Evolutionary conservation across 2,797 vertebrate species (phyloP), one percentile per base, ranked within the genome.

Genomic region (Lemur catta): DNA sequence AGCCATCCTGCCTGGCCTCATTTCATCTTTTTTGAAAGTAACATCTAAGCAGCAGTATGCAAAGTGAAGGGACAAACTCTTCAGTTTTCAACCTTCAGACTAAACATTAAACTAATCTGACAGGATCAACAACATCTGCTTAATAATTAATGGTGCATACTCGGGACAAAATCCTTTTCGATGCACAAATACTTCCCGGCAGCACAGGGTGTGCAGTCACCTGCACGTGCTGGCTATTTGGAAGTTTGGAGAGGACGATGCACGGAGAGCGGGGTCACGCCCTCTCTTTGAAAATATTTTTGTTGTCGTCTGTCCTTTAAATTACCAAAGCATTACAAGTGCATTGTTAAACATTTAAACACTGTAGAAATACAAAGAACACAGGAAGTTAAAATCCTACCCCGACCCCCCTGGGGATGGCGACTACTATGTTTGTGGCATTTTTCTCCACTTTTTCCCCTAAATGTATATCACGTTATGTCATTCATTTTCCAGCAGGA

Each of bases 121-220:
- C 6, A 15, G 85, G 52, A 41, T 9, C 38, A 7, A 71, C 35
- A 52, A 7, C 10, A 22, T 18, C 55, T 79, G 84, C 67, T 93
- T 95, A 96, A 96, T 97, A 69, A 97, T 94, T 95, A 95, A 96
- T 72, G 43, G 11, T 2, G 0, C 15, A 7, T 30, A 10, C 43
- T 57, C 30, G 26, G 80, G 65, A 63, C 35, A 84, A 69, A 81
- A 55, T 17, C 9, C 35, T 78, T 9, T 14, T 38, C 6, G 15
- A 28, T 13, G 50, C 26, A 35, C 63, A 30, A 63, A 71, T 3
- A 17, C 10, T 80, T 93, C 18, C 18, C 18, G 2, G 52, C 52
- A 55, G 52, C 52, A 55, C 52, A 22, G 20, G 52, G 20, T 52
- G 50, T 18, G 50, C 50, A 17, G 50, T 52, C 18, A 18, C 17